Base-by-base conservation (phyloP, 2,888 invertebrate genomes). In the Sycophila texana region DNA sequence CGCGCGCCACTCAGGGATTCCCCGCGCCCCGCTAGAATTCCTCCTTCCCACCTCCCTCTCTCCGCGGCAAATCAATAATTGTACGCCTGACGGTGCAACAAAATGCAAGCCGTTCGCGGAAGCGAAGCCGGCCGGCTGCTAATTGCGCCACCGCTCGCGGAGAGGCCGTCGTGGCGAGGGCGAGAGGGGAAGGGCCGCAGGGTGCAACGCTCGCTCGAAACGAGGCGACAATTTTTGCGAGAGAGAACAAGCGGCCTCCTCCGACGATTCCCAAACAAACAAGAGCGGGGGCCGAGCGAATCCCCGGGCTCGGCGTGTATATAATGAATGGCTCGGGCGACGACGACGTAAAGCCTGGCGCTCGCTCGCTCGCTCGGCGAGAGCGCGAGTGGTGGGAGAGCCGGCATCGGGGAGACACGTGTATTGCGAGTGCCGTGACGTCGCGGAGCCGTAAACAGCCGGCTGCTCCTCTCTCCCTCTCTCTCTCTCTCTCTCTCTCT, bases 351-450 rank as follows among this genome's bases (percentile, higher is more conserved):
- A 53, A 53, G n/a, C 53, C 53, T 16, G n/a, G 20, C 22, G 22
- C 58, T 13, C 22, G 60, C 20, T 53, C 53, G 53, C n/a, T n/a
- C n/a, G n/a, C n/a, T 3, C 30, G 39, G 10, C 10, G 39, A 39
- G 39, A 39, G 39, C 39, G 16, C 16, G 53, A 53, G 5, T 14
- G 18, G 70, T 58, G 70, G 57, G 70, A 70, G 47, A 58, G 70
- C 73, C 63, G 61, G 73, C 51, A 60, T 22, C 51, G 60, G 26
- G 18, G 66, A 39, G n/a, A 13, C 55, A 51, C 51, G 57, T 68
- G 30, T 57, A 22, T 26, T 20, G 51, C 53, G 53, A 26, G 16
- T 55, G 55, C 14, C 49, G 47, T 49, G 68, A 68, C 68, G 68
- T 55, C 16, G 39, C 10, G 18, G n/a, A 58, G 49, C 51, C 72